phyloP scores from a whole-genome alignment of 2,113 vertebrate species.

The Prunella himalayana region DNA sequence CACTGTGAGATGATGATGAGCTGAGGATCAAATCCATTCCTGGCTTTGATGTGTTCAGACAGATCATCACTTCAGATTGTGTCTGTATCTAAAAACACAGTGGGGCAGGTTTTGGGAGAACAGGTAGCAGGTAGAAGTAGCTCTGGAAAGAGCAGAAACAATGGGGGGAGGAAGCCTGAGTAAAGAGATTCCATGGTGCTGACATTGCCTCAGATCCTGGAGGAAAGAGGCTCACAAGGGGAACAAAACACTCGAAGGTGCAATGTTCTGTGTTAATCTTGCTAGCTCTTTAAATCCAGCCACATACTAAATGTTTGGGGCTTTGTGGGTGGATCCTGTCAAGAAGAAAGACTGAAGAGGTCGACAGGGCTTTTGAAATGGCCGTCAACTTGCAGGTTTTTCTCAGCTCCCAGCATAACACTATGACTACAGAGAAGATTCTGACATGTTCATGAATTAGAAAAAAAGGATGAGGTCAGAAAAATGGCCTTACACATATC shows the following conservation, averaged over 20 bases:
- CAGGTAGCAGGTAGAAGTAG: neutral
- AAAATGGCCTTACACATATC: neutral
- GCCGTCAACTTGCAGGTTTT: neutral
- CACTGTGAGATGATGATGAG: neutral
- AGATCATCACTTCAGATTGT: neutral
- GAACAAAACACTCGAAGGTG: neutral
- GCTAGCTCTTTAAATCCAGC: neutral
- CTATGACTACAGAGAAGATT: neutral
- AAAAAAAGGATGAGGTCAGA: neutral
- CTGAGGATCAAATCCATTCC: neutral
- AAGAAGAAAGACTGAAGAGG: neutral
- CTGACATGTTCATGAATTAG: neutral
- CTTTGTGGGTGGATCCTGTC: neutral
- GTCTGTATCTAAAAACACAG: neutral
- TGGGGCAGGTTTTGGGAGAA: neutral
- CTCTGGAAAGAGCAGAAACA: neutral
- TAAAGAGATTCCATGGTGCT: neutral
- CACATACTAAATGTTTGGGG: neutral
- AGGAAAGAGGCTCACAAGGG: fast-evolving
- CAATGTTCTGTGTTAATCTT: neutral
- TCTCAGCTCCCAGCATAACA: neutral
- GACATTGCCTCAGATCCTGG: neutral
- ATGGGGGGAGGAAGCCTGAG: fast-evolving
- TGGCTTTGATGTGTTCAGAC: neutral
- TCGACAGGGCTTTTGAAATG: neutral